phyloP scores from a whole-genome alignment of 2,113 vertebrate genomes.

The Cacatua alba region DNA sequence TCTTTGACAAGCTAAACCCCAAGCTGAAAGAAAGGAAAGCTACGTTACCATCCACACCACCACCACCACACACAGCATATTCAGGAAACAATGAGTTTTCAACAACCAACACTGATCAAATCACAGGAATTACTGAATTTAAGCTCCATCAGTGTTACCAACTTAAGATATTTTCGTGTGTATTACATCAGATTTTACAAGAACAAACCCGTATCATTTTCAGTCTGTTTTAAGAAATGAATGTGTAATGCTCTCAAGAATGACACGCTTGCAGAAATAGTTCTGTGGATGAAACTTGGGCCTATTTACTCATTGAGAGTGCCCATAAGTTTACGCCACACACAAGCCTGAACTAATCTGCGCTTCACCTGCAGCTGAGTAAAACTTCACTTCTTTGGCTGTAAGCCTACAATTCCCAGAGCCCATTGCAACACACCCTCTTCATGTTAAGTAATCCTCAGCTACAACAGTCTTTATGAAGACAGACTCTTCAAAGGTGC shows the following conservation, averaged over 20 bases:
- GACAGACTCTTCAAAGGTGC: background rate
- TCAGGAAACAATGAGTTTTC: background rate
- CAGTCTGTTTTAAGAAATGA: background rate
- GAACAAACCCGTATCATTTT: background rate
- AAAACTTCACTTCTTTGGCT: background rate
- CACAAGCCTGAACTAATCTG: background rate
- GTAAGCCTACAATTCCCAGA: background rate
- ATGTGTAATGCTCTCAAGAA: background rate
- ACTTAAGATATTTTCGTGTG: background rate
- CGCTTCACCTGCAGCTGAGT: background rate
- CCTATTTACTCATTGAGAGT: background rate
- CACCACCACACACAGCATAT: background rate
- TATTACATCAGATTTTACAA: background rate
- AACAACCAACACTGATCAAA: background rate
- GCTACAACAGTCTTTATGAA: fast-evolving
- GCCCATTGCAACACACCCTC: background rate
- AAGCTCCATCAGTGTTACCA: background rate
- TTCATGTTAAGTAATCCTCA: background rate
- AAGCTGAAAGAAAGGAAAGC: background rate
- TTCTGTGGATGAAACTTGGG: background rate
- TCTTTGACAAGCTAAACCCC: background rate
- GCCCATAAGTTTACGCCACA: background rate
- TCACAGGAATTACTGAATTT: background rate
- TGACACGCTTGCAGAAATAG: background rate
- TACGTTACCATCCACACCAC: fast-evolving